Evolutionary conservation across 2,113 vertebrate genomes (phyloP).

Genomic region (Leucopternis melanops): DNA sequence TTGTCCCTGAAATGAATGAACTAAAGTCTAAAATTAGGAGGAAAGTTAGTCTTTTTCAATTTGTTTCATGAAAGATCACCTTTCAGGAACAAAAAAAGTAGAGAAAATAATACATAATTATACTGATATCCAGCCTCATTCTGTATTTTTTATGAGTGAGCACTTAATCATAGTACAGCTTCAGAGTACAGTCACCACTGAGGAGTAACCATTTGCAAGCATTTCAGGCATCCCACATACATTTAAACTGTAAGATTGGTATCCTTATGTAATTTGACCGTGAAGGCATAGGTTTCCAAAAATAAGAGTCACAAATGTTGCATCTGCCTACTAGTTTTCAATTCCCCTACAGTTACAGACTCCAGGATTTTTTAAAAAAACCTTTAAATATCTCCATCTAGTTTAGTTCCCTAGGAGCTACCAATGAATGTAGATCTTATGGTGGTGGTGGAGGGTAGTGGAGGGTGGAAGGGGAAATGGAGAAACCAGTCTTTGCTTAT

Average conservation of each 20-base stretch:
- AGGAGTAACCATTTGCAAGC: neutral
- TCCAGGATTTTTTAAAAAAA: neutral
- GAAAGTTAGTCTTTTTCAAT: neutral
- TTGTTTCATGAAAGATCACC: neutral
- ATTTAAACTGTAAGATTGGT: neutral
- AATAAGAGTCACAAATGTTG: neutral
- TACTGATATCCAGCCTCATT: neutral
- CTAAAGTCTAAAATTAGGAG: neutral
- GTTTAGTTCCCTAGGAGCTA: neutral
- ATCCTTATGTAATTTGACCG: neutral
- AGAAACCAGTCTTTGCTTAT: neutral
- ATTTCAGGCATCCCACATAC: neutral
- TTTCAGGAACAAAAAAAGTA: neutral
- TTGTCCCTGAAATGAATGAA: neutral
- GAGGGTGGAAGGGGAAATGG: neutral
- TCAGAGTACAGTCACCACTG: neutral
- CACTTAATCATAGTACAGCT: neutral
- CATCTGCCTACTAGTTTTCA: neutral
- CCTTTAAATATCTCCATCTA: neutral
- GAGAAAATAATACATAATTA: neutral
- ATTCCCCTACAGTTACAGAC: neutral
- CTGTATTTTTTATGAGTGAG: neutral
- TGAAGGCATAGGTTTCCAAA: neutral
- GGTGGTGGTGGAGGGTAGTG: accelerated
- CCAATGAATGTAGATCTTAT: accelerated